Evolutionary conservation across 2,797 vertebrate genomes (phyloP).

Genomic region (Ispidina picta): DNA sequence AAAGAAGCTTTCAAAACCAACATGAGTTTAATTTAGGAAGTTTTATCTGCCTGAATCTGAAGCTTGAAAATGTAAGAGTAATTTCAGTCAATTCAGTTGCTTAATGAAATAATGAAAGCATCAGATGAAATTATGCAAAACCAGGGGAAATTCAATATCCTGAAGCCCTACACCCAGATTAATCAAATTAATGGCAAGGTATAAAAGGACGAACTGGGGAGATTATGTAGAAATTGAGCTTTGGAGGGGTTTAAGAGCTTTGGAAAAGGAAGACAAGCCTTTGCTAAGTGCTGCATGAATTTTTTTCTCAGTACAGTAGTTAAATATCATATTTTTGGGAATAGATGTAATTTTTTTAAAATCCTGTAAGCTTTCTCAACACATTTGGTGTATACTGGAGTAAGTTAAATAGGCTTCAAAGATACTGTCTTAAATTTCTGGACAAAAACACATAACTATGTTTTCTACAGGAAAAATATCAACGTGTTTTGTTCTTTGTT

Average conservation of each 20-base stretch:
- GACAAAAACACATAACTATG: not conserved
- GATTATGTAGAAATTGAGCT: conserved; percentile 24
- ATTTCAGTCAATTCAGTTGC: conserved; percentile 12
- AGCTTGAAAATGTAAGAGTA: conserved; percentile 14
- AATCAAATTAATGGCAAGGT: conserved; percentile 53
- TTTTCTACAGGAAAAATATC: not conserved
- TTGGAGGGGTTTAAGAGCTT: not conserved
- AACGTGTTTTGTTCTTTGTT: not conserved
- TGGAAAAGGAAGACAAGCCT: not conserved
- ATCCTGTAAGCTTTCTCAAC: not conserved
- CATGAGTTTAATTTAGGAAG: conserved; percentile 18
- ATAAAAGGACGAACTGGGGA: conserved; percentile 5
- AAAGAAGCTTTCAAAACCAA: not conserved
- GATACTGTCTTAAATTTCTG: not conserved
- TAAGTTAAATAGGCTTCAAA: not conserved
- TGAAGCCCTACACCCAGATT: conserved; percentile 1
- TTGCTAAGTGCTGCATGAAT: not conserved
- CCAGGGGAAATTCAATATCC: conserved; percentile 38
- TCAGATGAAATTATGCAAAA: conserved; percentile 50
- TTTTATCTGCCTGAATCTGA: conserved; percentile 26
- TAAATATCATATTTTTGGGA: not conserved
- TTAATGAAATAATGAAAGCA: conserved; percentile 45
- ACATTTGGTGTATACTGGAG: not conserved
- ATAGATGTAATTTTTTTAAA: not conserved
- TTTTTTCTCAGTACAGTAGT: not conserved